phyloP scores from a whole-genome alignment of 2,888 invertebrate species.

The Ischnura elegans region DNA sequence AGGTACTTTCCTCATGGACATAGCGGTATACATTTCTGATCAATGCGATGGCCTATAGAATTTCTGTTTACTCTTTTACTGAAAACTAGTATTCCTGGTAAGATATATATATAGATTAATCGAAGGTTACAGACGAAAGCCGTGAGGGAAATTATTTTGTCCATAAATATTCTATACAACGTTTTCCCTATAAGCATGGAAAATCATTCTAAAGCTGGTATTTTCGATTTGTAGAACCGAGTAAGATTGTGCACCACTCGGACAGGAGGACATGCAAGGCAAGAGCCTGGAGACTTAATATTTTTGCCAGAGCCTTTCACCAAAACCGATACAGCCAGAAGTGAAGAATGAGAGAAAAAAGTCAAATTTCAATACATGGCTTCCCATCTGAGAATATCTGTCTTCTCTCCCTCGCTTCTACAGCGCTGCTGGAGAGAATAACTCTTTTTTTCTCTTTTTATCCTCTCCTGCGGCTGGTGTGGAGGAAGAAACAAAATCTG shows the following conservation, averaged over 20 bases:
- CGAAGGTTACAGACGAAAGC: background rate
- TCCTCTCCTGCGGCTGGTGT: background rate
- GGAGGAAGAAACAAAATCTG: background rate
- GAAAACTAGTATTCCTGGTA: background rate
- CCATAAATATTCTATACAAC: background rate
- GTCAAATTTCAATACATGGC: background rate
- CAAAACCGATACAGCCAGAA: background rate
- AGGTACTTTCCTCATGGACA: too few relatives aligned
- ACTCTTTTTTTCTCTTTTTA: background rate
- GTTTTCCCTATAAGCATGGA: background rate
- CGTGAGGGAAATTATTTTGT: background rate
- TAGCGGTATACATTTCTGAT: too few relatives aligned
- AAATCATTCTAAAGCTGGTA: background rate
- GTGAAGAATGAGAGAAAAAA: background rate
- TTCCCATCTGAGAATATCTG: background rate
- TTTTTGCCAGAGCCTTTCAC: background rate
- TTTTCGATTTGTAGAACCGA: background rate
- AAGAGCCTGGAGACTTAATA: background rate
- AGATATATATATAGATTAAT: background rate
- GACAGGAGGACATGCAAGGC: background rate
- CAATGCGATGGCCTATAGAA: background rate
- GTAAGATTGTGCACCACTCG: background rate
- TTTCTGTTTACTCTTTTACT: background rate
- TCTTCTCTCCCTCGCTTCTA: background rate
- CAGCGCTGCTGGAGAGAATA: background rate